phyloP scores from a whole-genome alignment of 2,888 invertebrate genomes.

The Cartodere bifasciata region DNA sequence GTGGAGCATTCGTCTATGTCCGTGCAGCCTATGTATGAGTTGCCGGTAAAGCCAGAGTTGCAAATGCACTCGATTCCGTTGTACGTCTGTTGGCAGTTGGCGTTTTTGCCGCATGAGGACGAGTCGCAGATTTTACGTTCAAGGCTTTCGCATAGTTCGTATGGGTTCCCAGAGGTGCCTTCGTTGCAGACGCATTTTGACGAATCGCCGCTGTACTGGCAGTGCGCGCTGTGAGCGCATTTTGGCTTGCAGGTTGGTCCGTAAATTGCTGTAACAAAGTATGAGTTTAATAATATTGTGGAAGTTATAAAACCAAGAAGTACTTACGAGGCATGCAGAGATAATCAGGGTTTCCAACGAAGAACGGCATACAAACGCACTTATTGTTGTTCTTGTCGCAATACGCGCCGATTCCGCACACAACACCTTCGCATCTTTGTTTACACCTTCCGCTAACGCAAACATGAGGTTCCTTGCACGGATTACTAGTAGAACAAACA shows the following conservation, averaged over 20 bases:
- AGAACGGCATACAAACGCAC: slow-evolving; percentile 77
- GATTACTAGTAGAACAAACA: slow-evolving; percentile 62
- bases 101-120: slow-evolving; percentile 63
- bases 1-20: slow-evolving; percentile 72
- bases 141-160: slow-evolving; percentile 62
- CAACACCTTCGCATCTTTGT: slow-evolving; percentile 72
- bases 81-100: slow-evolving; percentile 64
- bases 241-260: slow-evolving; percentile 67
- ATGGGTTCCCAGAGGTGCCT: slow-evolving; percentile 78
- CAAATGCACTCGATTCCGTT: slow-evolving; percentile 71
- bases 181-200: slow-evolving; percentile 75
- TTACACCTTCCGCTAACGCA: slow-evolving; percentile 83
- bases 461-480: slow-evolving; percentile 65
- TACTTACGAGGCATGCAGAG: slow-evolving; percentile 85
- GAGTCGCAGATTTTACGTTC: slow-evolving; percentile 58
- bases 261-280: slow-evolving; percentile 48
- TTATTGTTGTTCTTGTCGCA: slow-evolving; percentile 70
- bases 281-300: slow-evolving; percentile 1
- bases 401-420: slow-evolving; percentile 79
- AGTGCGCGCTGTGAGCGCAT: slow-evolving; percentile 76
- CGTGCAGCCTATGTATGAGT: slow-evolving; percentile 69
- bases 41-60: slow-evolving; percentile 71
- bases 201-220: slow-evolving; percentile 65
- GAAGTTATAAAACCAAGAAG: background rate
- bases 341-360: slow-evolving; percentile 79